phyloP scores from a whole-genome alignment of 2,113 vertebrate species.

The Papio anubis region DNA sequence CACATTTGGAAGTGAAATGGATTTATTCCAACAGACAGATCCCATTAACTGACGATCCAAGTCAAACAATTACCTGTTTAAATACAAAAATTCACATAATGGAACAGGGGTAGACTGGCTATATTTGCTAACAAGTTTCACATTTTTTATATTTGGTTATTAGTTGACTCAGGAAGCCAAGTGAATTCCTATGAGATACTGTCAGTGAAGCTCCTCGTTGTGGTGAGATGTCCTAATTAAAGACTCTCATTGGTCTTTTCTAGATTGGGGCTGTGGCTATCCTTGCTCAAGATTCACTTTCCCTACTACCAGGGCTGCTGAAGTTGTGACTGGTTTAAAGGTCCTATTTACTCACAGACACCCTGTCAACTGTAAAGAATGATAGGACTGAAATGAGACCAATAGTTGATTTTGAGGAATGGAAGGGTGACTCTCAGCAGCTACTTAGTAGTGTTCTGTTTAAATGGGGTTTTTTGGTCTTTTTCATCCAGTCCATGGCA shows the following conservation, averaged over 20 bases:
- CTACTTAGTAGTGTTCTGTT: neutral
- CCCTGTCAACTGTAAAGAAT: neutral
- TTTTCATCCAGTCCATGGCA: neutral
- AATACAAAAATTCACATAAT: neutral
- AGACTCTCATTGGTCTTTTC: neutral
- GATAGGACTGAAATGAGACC: neutral
- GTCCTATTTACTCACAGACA: neutral
- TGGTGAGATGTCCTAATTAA: neutral
- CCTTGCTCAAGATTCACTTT: neutral
- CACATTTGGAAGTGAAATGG: neutral
- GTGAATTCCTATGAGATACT: neutral
- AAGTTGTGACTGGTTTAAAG: neutral
- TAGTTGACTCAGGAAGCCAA: neutral
- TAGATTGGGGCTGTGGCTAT: neutral
- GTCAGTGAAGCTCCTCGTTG: neutral
- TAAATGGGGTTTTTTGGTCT: neutral
- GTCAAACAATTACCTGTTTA: neutral
- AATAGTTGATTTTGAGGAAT: neutral
- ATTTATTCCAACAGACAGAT: neutral
- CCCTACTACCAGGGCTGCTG: neutral
- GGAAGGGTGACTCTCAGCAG: neutral
- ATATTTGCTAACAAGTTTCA: neutral
- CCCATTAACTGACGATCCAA: neutral
- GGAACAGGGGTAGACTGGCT: neutral
- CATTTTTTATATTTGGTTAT: neutral